Evolutionary conservation across 2,888 invertebrate genomes (phyloP).

Genomic region (Lithophane semibrunnea): DNA sequence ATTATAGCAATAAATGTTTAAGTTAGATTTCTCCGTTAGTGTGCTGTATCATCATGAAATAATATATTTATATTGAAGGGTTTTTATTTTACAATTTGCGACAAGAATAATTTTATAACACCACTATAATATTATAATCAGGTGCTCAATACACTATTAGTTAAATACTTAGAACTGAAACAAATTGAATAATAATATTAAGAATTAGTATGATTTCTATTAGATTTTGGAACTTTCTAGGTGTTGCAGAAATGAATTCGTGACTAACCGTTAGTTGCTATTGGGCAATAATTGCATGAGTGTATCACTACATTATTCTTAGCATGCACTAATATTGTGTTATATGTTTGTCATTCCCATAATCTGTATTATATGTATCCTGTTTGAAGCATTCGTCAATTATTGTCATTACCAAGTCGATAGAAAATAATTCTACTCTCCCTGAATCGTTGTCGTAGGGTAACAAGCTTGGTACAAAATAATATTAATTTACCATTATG

Average conservation of each 20-base stretch:
- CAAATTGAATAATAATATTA: slow-evolving; percentile 49
- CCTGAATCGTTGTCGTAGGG: slow-evolving; percentile 17
- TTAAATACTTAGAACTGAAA: slow-evolving; percentile 52
- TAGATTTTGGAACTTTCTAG: slow-evolving; percentile 47
- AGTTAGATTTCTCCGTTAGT: slow-evolving; percentile 46
- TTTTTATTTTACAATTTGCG: slow-evolving; percentile 40
- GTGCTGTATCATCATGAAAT: slow-evolving; percentile 52
- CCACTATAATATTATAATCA: slow-evolving; percentile 52
- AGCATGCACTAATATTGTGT: slow-evolving; percentile 65
- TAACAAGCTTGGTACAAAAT: slow-evolving; percentile 59
- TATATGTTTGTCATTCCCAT: slow-evolving; percentile 47
- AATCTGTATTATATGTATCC: slow-evolving; percentile 41
- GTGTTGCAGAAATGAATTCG: slow-evolving; percentile 51
- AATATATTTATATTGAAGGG: slow-evolving; percentile 36
- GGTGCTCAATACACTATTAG: slow-evolving; percentile 67
- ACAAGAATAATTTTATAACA: slow-evolving; percentile 50
- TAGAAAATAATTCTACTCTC: slow-evolving; percentile 18
- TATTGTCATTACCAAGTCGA: slow-evolving; percentile 46
- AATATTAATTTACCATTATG: slow-evolving; percentile 50
- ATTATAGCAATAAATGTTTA: slow-evolving; percentile 58
- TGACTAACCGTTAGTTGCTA: slow-evolving; percentile 62
- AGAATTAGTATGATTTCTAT: slow-evolving; percentile 49
- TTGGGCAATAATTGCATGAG: slow-evolving; percentile 66
- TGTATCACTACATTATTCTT: slow-evolving; percentile 51
- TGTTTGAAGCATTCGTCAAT: slow-evolving; percentile 29